Evolutionary conservation across 2,113 vertebrate genomes (phyloP).

Genomic region (Merops nubicus): DNA sequence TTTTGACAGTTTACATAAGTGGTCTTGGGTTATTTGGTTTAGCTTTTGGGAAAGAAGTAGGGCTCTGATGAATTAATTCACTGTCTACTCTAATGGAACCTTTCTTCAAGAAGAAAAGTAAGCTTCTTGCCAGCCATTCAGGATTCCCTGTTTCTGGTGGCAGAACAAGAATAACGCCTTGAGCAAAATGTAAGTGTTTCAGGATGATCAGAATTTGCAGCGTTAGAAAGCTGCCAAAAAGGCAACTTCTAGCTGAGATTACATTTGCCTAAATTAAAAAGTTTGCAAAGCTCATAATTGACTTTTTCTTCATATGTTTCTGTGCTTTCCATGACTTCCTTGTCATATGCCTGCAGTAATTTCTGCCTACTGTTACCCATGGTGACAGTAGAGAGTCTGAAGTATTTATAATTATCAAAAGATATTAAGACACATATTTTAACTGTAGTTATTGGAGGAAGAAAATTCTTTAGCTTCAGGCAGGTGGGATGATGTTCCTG

Average conservation of each 20-base stretch:
- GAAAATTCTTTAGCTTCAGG: neutral
- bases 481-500: neutral
- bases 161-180: constrained; percentile 62
- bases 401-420: neutral
- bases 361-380: neutral
- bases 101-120: constrained; percentile 56
- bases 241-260: constrained; percentile 18
- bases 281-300: constrained; percentile 7
- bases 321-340: constrained; percentile 20
- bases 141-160: constrained; percentile 52
- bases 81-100: constrained; percentile 57
- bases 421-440: neutral
- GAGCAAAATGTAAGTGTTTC: constrained; percentile 53
- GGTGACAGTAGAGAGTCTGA: neutral
- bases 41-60: constrained; percentile 31
- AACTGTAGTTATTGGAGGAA: neutral
- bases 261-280: constrained; percentile 28
- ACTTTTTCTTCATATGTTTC: constrained; percentile 14
- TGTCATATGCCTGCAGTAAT: neutral
- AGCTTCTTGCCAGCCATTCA: constrained; percentile 54
- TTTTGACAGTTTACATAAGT: constrained; percentile 18
- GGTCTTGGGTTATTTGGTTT: constrained; percentile 39
- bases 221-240: constrained; percentile 43
- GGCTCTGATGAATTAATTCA: constrained; percentile 58
- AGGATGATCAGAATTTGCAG: constrained; percentile 19